phyloP scores from a whole-genome alignment of 2,113 vertebrate species.

The Emydocephalus ijimae region DNA sequence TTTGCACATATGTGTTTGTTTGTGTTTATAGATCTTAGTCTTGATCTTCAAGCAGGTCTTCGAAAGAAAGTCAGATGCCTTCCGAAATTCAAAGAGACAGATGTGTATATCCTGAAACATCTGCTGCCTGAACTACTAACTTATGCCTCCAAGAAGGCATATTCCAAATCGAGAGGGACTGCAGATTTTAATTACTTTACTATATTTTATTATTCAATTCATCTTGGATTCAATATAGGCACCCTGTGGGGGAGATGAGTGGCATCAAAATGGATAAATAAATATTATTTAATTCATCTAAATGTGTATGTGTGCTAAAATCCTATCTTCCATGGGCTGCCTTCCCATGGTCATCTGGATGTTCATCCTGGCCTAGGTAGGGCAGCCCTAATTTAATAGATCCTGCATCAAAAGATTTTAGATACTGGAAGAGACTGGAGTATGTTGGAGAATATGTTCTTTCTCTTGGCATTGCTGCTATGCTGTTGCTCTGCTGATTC shows the following conservation, averaged over 20 bases:
- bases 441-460: conserved; percentile 28
- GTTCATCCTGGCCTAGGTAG: neutral
- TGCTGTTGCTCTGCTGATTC: conserved; percentile 32
- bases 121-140: neutral
- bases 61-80: neutral
- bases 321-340: neutral
- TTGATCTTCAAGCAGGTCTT: neutral
- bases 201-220: neutral
- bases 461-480: conserved; percentile 30
- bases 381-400: neutral
- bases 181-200: neutral
- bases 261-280: neutral
- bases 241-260: neutral
- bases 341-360: neutral
- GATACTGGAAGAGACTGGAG: conserved; percentile 22
- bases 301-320: neutral
- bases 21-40: neutral
- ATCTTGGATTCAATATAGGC: neutral
- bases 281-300: neutral
- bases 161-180: neutral
- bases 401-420: neutral
- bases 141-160: neutral
- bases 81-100: no score
- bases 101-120: neutral
- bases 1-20: neutral